Base-by-base conservation (phyloP, 2,113 vertebrate species). In the Taurulus bubalis region DNA sequence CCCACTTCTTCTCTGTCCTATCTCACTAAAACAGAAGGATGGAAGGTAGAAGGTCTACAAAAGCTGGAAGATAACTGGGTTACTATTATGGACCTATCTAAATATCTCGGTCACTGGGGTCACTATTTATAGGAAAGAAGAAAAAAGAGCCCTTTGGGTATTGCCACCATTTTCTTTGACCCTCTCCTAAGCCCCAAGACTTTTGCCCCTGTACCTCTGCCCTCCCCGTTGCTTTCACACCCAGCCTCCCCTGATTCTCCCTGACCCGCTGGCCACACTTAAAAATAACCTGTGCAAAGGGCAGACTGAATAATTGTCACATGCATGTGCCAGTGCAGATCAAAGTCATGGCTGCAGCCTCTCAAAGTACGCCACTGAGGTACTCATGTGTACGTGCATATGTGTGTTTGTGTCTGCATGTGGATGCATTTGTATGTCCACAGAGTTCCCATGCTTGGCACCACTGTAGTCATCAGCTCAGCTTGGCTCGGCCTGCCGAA, bases 391-490 rank as follows among this genome's bases (percentile, higher is more conserved):
- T 20, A 16, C 56, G 0, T 70, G 26, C 30, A 2, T 79, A 16
- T 45, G 6, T 74, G 62, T 45, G 42, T 45, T 45, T 15, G 42
- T 70, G 14, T 55, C 28, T 65, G 24, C 8, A 14, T 56, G 55
- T 64, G 72, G 32, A 63, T 62, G n/a, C 30, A 62, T 56, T 70
- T 66, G 36, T 12, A 42, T 77, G 67, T 78, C 32, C 58, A 80
- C 49, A 34, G 56, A 78, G 53, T 16, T 28, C 36, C 28, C 65
- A 38, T 62, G 60, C 47, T 67, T 75, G 75, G 73, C 79, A 68
- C 59, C 24, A 4, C 20, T 47, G 55, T 51, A 51, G 60, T 71
- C 65, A 81, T 79, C 69, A 67, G 76, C 82, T 67, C 67, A 32
- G 79, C 28, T 72, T 64, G 26, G 26, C 53, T 38, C 26, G 53